Base-by-base conservation (phyloP, 1,140 invertebrate genomes). In the Venturia canescens region DNA sequence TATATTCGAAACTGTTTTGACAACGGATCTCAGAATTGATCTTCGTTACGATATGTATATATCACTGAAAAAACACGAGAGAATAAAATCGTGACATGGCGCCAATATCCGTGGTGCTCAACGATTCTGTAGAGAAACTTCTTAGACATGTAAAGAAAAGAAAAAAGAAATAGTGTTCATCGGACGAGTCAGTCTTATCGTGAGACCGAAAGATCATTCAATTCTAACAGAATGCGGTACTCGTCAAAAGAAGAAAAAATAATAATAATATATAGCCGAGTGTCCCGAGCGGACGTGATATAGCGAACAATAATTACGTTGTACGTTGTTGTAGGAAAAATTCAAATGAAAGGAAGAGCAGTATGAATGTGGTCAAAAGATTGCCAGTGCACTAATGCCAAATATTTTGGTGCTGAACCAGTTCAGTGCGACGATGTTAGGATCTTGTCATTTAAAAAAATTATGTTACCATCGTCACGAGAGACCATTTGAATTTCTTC, bases 231-330 rank as follows among this genome's bases (percentile, higher is more conserved):
- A 69, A 69, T 69, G 31, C 66, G 66, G 66, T 69, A 69, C 31
- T 69, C 29, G 66, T 69, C 15, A 18, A 1, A 48, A 29, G 57
- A 53, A 76, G 29, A 0, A 74, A 31, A 53, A 29, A 57, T n/a
- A 74, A 74, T 29, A 74, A 29, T 9, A 71, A 71, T 3, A 26
- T 26, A 48, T 48, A 26, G 5, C 67, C 50, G 69, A 53, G 23
- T 67, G 38, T 60, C 53, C 27, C 27, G 23, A 74, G 27, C 6
- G 60, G 67, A 38, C 77, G 60, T 78, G 77, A 78, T 69, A 69
- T 69, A 69, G 60, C 67, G 77, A 70, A 78, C 60, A 78, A 78
- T 78, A 76, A 76, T 53, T 76, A 76, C 50, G 66, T 76, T 53
- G 74, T 76, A 76, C 74, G 74, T 76, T 53, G 74, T 74, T 74